phyloP scores from a whole-genome alignment of 1,140 invertebrate genomes.

The Druon quercuslanigerum region DNA sequence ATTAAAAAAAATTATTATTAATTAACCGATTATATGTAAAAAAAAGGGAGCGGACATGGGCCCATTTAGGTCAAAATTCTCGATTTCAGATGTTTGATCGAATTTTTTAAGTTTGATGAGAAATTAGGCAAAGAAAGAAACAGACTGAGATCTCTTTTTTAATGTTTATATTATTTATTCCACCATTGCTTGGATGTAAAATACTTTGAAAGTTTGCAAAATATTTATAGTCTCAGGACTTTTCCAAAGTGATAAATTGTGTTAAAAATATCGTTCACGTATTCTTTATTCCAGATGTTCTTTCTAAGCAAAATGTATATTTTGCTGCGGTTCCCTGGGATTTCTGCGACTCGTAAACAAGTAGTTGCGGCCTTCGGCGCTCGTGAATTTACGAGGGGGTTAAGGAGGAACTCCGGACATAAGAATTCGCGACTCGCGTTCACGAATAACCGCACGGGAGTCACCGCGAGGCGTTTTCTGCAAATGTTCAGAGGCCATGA shows the following conservation, averaged over 20 bases:
- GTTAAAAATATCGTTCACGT: neutral
- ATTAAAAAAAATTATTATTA: too few species aligned
- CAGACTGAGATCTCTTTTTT: too few species aligned
- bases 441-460: slow-evolving; percentile 6
- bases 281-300: slow-evolving; percentile 18
- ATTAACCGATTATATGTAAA: too few species aligned
- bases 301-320: slow-evolving; percentile 7
- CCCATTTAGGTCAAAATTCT: too few species aligned
- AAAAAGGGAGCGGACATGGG: too few species aligned
- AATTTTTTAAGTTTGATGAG: too few species aligned
- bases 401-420: neutral
- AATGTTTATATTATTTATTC: too few species aligned
- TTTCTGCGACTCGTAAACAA: slow-evolving; percentile 28
- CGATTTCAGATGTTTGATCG: too few species aligned
- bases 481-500: slow-evolving; percentile 48
- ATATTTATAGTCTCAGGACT: neutral
- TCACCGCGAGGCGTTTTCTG: neutral
- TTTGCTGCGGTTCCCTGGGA: slow-evolving; percentile 13
- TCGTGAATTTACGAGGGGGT: slow-evolving; percentile 15
- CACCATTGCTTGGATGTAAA: neutral
- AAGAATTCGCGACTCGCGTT: neutral
- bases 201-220: neutral
- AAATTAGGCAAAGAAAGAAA: too few species aligned
- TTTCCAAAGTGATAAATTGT: neutral
- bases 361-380: slow-evolving; percentile 20